These are phyloP conservation scores for Tragelaphus buxtoni DNA, from an alignment of 2,113 vertebrate genomes.

Conservation along the genomic window DNA sequence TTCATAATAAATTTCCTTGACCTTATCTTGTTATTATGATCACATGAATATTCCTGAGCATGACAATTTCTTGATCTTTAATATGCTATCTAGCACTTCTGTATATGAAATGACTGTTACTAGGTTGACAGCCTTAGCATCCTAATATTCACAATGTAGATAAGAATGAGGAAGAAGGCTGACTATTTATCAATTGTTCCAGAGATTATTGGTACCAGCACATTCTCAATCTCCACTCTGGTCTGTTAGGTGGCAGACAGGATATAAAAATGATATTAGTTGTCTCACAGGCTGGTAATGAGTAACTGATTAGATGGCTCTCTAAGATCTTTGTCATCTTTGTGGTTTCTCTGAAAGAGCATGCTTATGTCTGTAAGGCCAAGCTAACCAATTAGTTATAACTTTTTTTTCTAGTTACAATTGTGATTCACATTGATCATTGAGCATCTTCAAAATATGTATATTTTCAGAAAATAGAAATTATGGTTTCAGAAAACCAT, in stretches of 20 bases:
- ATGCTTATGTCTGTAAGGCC: not conserved
- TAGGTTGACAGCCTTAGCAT: not conserved
- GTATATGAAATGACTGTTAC: not conserved
- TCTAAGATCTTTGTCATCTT: not conserved
- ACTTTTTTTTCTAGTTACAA: not conserved
- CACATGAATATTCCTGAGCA: not conserved
- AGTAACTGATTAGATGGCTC: not conserved
- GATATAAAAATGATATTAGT: not conserved
- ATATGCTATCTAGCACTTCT: not conserved
- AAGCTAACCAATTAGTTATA: not conserved
- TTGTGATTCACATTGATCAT: not conserved
- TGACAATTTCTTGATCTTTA: not conserved
- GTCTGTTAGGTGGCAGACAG: not conserved
- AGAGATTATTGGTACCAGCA: accelerated
- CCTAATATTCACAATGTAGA: not conserved
- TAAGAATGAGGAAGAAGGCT: not conserved
- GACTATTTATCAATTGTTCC: not conserved
- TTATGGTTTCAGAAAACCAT: not conserved
- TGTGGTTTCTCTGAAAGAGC: not conserved
- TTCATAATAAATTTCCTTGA: not conserved
- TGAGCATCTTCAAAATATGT: not conserved
- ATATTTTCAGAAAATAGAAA: not conserved
- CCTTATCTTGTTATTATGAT: not conserved
- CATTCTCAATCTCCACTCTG: too few relatives aligned
- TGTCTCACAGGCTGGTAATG: not conserved